Percentiles rank a stretch among this genome's conserved stretches.
These are phyloP conservation scores for Salvelinus alpinus DNA, from an alignment of 2,113 vertebrate species.

Conservation along the genomic window DNA sequence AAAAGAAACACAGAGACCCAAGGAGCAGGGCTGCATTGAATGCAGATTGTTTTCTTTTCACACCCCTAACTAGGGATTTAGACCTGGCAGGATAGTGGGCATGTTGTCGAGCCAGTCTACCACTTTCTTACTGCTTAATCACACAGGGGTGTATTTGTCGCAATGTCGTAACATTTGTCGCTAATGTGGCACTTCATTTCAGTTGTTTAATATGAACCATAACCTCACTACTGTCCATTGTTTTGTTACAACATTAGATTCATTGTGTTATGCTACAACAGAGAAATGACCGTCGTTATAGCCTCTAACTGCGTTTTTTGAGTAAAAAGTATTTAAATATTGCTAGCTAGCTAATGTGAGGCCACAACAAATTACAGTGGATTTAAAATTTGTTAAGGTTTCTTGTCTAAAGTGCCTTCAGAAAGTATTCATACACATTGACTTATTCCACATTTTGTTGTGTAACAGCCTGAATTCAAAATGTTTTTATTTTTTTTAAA, in stretches of 20 bases:
- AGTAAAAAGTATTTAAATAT: neutral
- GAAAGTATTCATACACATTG: no score
- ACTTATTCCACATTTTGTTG: no score
- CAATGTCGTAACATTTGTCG: neutral
- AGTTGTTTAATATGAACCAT: neutral
- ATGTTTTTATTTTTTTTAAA: no score
- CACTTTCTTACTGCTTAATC: no score
- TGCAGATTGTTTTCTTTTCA: conserved; percentile 65
- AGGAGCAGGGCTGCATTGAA: conserved; percentile 54
- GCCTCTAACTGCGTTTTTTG: no score
- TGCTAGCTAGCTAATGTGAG: neutral
- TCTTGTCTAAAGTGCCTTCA: neutral
- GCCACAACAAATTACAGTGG: neutral
- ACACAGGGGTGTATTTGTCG: no score
- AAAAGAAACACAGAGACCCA: conserved; percentile 47
- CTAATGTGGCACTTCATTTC: neutral
- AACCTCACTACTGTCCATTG: no score
- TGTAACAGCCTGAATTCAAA: no score
- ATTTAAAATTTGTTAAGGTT: neutral
- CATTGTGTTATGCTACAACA: no score
- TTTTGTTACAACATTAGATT: no score
- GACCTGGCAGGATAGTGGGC: neutral
- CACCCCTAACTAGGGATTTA: conserved; percentile 22
- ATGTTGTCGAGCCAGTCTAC: no score
- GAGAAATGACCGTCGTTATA: no score